phyloP scores from a whole-genome alignment of 2,888 invertebrate species.

The Ceramica pisi region DNA sequence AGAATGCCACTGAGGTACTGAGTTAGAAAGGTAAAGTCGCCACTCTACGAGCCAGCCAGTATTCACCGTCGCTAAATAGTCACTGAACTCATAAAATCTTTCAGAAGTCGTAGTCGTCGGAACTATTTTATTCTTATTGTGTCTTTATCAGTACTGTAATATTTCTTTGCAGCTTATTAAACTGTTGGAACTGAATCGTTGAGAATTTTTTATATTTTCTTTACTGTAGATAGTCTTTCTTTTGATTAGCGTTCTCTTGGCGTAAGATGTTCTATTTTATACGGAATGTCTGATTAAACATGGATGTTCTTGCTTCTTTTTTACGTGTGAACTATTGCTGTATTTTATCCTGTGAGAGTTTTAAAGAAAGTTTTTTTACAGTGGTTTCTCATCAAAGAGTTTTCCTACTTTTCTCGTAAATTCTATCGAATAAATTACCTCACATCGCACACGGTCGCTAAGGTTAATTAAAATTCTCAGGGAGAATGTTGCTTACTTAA shows the following conservation, averaged over 20 bases:
- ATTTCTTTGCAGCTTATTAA: conserved; percentile 66
- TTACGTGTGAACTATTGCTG: conserved; percentile 8
- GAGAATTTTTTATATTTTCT: conserved; percentile 59
- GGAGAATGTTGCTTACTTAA: conserved; percentile 34
- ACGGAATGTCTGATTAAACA: conserved; percentile 52
- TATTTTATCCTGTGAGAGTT: conserved; percentile 7
- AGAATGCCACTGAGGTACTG: conserved; percentile 36
- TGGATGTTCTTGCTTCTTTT: conserved; percentile 29
- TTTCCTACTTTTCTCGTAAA: background rate
- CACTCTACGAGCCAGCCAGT: conserved; percentile 53
- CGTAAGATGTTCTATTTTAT: conserved; percentile 54
- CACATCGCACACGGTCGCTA: conserved; percentile 17
- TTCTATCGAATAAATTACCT: conserved; percentile 34
- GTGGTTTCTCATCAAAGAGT: conserved; percentile 3
- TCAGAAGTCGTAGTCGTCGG: conserved; percentile 55
- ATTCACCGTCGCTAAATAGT: conserved; percentile 62
- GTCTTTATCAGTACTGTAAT: conserved; percentile 65
- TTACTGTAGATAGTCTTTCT: conserved; percentile 55
- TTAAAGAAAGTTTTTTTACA: background rate
- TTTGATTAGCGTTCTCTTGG: conserved; percentile 57
- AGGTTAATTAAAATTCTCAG: conserved; percentile 43
- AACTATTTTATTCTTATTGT: conserved; percentile 68
- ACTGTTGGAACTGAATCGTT: conserved; percentile 60
- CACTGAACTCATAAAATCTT: conserved; percentile 65
- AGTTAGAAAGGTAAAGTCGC: conserved; percentile 46